Conservation (phyloP, 1,140 invertebrate species). For the Portunus trituberculatus region DNA sequence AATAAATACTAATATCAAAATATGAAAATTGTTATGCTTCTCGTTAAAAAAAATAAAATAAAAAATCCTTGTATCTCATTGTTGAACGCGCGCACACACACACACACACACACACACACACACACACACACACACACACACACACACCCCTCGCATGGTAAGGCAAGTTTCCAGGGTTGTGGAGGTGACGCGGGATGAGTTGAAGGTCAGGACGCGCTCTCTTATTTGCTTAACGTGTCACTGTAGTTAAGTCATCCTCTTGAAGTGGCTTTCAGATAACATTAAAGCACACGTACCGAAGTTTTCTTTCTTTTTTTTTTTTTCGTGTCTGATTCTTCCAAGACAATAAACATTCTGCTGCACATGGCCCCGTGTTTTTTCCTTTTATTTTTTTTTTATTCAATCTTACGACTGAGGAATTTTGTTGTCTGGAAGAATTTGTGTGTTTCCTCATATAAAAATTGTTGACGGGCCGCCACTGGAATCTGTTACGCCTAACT, state of each 20-base stretch:
- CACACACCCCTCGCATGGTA: background rate
- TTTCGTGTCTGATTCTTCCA: background rate
- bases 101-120: slow-evolving; percentile 25
- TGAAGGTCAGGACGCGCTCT: too few relatives aligned
- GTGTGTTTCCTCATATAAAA: slow-evolving; percentile 17
- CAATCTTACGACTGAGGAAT: background rate
- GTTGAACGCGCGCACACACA: background rate
- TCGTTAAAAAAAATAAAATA: background rate
- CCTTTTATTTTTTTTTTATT: background rate
- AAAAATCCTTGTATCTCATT: background rate
- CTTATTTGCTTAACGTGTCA: too few relatives aligned
- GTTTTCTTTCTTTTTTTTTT: background rate
- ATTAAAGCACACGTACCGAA: background rate
- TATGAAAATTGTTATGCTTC: too few relatives aligned
- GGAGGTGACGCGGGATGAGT: too few relatives aligned
- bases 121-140: slow-evolving; percentile 32
- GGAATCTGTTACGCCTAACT: background rate
- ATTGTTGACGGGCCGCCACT: background rate
- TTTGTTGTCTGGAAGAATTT: background rate
- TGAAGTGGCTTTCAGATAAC: too few relatives aligned
- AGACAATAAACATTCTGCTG: background rate
- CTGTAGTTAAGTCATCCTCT: too few relatives aligned
- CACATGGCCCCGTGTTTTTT: background rate
- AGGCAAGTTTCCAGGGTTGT: too few relatives aligned
- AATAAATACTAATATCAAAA: too few relatives aligned